Conservation (phyloP, 2,113 vertebrate genomes). For the Mus pahari region DNA sequence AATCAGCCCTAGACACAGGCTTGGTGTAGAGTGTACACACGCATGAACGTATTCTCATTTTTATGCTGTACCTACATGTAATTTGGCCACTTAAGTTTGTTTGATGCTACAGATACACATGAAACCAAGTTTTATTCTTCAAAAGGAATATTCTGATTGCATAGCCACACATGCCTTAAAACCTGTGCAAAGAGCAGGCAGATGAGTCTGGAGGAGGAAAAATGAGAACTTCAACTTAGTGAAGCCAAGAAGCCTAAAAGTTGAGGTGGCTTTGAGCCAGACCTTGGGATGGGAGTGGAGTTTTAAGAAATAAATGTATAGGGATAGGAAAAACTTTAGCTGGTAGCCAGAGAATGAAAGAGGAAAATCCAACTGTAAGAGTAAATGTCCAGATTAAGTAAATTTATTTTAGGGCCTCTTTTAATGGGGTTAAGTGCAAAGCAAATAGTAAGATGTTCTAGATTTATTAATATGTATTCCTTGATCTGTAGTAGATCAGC, state of each 20-base stretch:
- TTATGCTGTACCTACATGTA: no score
- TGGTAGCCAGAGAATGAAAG: background rate
- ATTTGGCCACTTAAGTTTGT: background rate
- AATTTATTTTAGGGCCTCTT: background rate
- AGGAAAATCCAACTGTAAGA: background rate
- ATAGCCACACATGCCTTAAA: background rate
- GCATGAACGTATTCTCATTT: background rate
- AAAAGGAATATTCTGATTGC: background rate
- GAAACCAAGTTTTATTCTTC: slow-evolving; percentile 16
- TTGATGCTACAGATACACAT: background rate
- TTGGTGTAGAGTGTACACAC: background rate
- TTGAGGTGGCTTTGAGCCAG: background rate
- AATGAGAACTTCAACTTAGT: background rate
- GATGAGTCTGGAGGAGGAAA: background rate
- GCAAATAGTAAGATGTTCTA: background rate
- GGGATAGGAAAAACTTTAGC: background rate
- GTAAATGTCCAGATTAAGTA: background rate
- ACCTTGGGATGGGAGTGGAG: background rate
- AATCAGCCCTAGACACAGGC: background rate
- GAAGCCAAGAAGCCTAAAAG: background rate
- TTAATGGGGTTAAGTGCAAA: slow-evolving; percentile 1
- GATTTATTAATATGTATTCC: background rate
- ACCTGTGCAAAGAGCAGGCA: background rate
- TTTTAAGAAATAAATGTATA: background rate
- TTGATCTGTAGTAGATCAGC: background rate